Evolutionary conservation across 2,113 vertebrate species (phyloP), one percentile per base, ranked within the genome.

Genomic region (Grammomys dolichurus): DNA sequence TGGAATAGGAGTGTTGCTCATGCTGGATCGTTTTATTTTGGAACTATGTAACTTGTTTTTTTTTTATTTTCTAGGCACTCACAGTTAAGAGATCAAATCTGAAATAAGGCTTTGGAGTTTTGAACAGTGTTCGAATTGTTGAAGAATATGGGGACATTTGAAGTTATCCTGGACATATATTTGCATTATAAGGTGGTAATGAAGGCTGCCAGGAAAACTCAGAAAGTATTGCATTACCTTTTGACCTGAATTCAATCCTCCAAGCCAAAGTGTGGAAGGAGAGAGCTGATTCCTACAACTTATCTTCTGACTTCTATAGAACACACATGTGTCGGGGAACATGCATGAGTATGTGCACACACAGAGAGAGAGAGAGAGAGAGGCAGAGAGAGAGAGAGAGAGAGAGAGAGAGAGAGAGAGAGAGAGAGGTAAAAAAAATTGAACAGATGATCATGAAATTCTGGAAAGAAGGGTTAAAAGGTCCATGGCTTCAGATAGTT

Each of bases 61-160:
- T 60, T 60, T 84, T 84, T 84, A 60, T 84, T 84, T 84, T 84
- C 81, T 84, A 84, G 81, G 81, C n/a, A 63, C 3, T 84, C 81
- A 63, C 56, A 56, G 24, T 63, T 60, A 60, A 84, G 80, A 84
- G 80, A 58, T 84, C 58, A 63, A 82, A 40, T 82, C 80, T 60
- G 36, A 60, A 63, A 43, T 84, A 43, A 84, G 56, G 56, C 81
- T 40, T 60, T 63, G n/a, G n/a, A 63, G 3, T 63, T 56, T 63
- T 84, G 58, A 84, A 82, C 78, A 84, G 58, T 63, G 13, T 84
- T 84, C n/a, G 56, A 84, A 84, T 63, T 63, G 3, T 84, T 84
- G 26, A 43, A 84, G 56, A 84, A 40, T 28, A 43, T 63, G 56
- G 81, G n/a, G n/a, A 43, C 81, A 43, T 84, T 63, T 63, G 58